Conservation (phyloP, 2,888 invertebrate species). For the Aspidiotus rigidus region DNA sequence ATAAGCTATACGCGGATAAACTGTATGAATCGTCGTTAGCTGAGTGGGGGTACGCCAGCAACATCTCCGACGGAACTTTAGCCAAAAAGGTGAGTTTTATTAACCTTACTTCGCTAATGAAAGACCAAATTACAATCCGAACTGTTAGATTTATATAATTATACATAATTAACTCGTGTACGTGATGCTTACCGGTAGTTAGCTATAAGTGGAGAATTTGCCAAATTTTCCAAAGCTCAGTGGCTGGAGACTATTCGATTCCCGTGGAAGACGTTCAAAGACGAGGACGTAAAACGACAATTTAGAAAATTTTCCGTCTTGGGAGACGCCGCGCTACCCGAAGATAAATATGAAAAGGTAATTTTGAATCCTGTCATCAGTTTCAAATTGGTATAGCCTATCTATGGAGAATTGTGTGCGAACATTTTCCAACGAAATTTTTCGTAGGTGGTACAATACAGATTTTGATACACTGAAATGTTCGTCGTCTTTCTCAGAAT, state of each 20-base stretch:
- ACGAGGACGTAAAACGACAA: constrained; percentile 60
- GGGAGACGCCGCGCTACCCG: constrained; percentile 62
- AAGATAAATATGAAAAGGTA: constrained; percentile 47
- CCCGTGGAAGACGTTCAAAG: constrained; percentile 62
- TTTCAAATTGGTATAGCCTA: too few relatives aligned
- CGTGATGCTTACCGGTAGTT: constrained; percentile 12
- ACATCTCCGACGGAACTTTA: constrained; percentile 64
- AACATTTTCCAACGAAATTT: background rate
- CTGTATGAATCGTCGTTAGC: constrained; percentile 54
- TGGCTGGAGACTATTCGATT: constrained; percentile 60
- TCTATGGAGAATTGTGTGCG: too few relatives aligned
- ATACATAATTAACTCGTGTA: background rate
- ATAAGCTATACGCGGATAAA: constrained; percentile 52
- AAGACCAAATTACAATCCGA: background rate
- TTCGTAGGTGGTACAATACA: background rate
- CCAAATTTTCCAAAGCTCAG: constrained; percentile 52
- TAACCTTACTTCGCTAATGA: background rate
- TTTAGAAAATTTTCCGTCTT: constrained; percentile 63
- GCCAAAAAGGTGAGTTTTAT: constrained; percentile 45
- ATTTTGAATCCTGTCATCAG: constrained; percentile 6
- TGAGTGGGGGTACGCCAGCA: constrained; percentile 66
- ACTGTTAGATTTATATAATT: background rate
- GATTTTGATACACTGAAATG: background rate
- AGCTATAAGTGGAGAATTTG: constrained; percentile 41
- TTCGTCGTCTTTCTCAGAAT: too few relatives aligned